Evolutionary conservation across 2,113 vertebrate genomes (phyloP).

Genomic region (Corythaeola cristata): DNA sequence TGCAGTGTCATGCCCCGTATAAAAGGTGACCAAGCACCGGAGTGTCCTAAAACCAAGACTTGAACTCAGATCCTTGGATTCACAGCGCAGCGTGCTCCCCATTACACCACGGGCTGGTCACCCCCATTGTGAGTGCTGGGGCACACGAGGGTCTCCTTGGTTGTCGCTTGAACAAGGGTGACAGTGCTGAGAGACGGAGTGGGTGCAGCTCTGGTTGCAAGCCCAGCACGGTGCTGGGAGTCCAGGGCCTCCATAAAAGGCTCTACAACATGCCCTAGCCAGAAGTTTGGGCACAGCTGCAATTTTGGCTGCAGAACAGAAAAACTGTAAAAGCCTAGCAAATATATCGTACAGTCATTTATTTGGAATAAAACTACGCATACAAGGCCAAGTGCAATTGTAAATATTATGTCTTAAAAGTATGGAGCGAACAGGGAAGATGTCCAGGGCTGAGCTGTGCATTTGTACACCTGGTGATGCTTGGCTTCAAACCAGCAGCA

Average conservation of each 20-base stretch:
- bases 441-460: not conserved
- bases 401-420: constrained; percentile 25
- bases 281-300: not conserved
- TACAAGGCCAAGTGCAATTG: not conserved
- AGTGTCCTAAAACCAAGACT: no score
- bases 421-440: not conserved
- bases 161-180: not conserved
- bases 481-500: not conserved
- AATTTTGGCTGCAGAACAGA: not conserved
- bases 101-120: no score
- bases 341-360: not conserved
- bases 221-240: not conserved
- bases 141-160: not conserved
- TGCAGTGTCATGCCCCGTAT: no score
- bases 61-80: no score
- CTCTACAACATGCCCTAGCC: not conserved
- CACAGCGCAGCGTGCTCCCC: no score
- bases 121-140: not conserved
- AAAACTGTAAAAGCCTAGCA: not conserved
- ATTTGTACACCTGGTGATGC: constrained; percentile 10
- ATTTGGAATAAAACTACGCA: not conserved
- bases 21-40: no score
- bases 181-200: not conserved
- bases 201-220: not conserved
- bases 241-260: not conserved